Evolutionary conservation across 2,113 vertebrate genomes (phyloP).

Genomic region (Alethe castanea): DNA sequence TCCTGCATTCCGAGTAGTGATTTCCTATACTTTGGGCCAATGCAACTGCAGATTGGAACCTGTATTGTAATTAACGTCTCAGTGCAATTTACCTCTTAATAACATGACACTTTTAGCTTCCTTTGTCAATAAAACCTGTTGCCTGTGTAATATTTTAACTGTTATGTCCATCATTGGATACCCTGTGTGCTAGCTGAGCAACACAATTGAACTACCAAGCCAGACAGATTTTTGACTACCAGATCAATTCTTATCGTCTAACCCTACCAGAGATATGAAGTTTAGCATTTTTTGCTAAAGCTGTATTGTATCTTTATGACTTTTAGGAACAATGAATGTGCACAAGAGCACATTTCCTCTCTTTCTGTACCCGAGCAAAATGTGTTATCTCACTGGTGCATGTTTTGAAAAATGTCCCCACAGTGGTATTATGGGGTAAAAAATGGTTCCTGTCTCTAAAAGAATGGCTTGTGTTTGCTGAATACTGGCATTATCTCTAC

Average conservation of each 20-base stretch:
- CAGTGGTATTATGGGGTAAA: not conserved
- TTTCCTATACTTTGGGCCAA: not conserved
- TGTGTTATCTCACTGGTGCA: conserved; percentile 39
- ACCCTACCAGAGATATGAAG: not conserved
- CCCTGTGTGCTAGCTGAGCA: not conserved
- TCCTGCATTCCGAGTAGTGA: not conserved
- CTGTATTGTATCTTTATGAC: conserved; percentile 6
- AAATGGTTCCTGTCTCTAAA: conserved; percentile 19
- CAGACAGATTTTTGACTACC: not conserved
- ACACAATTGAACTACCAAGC: not conserved
- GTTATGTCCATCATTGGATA: not conserved
- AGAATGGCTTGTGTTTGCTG: not conserved
- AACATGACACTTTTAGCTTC: not conserved
- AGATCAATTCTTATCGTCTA: not conserved
- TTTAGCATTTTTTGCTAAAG: not conserved
- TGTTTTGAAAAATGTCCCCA: conserved; percentile 11
- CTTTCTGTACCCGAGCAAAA: not conserved
- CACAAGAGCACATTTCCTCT: conserved; percentile 25
- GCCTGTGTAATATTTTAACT: not conserved
- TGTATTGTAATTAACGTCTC: not conserved
- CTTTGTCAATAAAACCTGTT: not conserved
- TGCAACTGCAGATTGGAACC: not conserved
- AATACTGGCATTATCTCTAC: conserved; percentile 9
- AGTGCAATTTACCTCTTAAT: not conserved
- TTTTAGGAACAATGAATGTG: not conserved